A percentile compares a stretch with the other conserved stretches of the same genome.
Evolutionary conservation across 2,797 vertebrate genomes (phyloP).

Genomic region (Gallinago nigripennis): DNA sequence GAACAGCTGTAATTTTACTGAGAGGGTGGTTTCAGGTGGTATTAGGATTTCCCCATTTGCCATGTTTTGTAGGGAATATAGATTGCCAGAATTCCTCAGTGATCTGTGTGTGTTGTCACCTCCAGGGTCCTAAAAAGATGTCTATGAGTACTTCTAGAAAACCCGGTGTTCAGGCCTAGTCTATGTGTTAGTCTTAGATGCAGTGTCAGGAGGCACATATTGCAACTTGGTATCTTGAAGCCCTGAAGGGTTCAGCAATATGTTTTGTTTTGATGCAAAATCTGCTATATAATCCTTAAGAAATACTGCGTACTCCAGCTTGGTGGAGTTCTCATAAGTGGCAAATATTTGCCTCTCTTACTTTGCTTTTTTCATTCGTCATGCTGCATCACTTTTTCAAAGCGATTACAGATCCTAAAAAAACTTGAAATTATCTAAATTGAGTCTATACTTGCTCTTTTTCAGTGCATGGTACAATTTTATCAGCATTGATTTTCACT

Average conservation of each 20-base stretch:
- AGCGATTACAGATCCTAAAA: background rate
- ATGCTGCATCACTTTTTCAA: background rate
- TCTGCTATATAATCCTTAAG: background rate
- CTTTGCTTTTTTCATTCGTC: background rate
- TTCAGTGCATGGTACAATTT: background rate
- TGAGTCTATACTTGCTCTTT: accelerated
- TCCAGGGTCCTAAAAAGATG: background rate
- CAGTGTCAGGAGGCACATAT: background rate
- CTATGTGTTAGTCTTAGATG: background rate
- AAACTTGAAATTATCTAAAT: background rate
- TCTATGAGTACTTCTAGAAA: background rate
- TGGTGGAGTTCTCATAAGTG: background rate
- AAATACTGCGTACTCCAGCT: background rate
- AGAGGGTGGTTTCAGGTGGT: background rate
- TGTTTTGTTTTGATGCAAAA: background rate
- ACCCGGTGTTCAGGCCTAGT: background rate
- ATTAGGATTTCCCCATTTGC: background rate
- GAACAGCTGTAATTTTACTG: background rate
- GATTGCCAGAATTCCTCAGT: background rate
- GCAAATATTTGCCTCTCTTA: background rate
- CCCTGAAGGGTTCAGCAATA: background rate
- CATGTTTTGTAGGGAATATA: accelerated
- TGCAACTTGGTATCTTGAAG: background rate
- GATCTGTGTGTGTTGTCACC: background rate
- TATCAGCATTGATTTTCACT: background rate